A percentile compares a stretch with the other conserved stretches of the same genome.
phyloP scores from a whole-genome alignment of 2,113 vertebrate genomes.

The Sarotherodon lohbergeri region DNA sequence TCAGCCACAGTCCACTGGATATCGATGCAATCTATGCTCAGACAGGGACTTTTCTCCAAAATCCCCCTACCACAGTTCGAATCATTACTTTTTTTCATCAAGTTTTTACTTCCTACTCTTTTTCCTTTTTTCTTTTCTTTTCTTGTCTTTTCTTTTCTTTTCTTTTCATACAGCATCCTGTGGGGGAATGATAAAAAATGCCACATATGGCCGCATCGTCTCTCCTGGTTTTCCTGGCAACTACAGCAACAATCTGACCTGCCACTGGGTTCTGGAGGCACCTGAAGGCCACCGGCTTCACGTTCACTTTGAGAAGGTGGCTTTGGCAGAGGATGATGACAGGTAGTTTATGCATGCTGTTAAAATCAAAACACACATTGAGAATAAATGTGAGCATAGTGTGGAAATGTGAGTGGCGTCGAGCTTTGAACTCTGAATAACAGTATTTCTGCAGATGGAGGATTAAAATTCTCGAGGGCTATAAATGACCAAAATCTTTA shows the following conservation, averaged over 20 bases:
- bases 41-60: constrained; percentile 27
- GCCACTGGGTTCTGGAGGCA: constrained; percentile 94
- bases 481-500: constrained; percentile 42
- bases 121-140: background rate
- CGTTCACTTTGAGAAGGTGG: constrained; percentile 96
- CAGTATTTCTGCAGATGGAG: constrained; percentile 8
- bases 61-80: background rate
- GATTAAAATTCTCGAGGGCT: background rate
- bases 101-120: constrained; percentile 8
- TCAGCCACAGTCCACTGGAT: constrained; percentile 39
- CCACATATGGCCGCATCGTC: constrained; percentile 85
- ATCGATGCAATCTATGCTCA: constrained; percentile 43
- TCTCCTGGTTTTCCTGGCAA: constrained; percentile 93
- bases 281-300: constrained; percentile 83
- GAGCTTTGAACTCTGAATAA: constrained; percentile 18
- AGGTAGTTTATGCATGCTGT: constrained; percentile 71
- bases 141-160: background rate
- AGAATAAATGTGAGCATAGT: background rate
- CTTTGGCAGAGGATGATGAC: constrained; percentile 95
- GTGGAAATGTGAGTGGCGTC: background rate
- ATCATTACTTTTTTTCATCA: constrained; percentile 43
- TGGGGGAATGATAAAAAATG: constrained; percentile 86
- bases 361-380: background rate
- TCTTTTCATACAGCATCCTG: constrained; percentile 77
- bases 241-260: constrained; percentile 98